Percentiles rank a stretch among this genome's conserved stretches.
phyloP scores from a whole-genome alignment of 2,113 vertebrate species.

The Odontophorus gujanensis region DNA sequence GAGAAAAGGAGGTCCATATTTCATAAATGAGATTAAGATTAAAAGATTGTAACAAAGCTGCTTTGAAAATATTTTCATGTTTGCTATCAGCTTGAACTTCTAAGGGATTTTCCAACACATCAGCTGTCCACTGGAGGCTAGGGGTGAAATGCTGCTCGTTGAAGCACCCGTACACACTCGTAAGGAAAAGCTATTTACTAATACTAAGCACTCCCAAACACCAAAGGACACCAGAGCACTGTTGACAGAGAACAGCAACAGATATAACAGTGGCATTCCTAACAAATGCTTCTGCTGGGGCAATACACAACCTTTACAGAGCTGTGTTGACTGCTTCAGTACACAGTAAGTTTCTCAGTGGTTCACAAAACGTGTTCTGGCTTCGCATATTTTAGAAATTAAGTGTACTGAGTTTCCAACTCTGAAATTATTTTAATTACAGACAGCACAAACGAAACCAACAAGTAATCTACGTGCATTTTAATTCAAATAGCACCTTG shows the following conservation, averaged over 20 bases:
- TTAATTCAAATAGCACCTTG: background rate
- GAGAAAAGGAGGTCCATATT: rapidly evolving
- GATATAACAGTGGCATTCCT: background rate
- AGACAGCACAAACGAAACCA: background rate
- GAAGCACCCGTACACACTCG: background rate
- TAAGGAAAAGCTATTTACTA: background rate
- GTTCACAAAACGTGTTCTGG: background rate
- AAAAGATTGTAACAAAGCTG: background rate
- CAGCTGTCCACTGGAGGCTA: background rate
- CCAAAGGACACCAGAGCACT: background rate
- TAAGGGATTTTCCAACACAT: background rate
- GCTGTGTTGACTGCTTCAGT: background rate
- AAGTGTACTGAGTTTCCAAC: background rate
- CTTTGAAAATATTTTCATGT: background rate
- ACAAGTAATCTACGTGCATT: background rate
- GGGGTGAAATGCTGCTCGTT: background rate
- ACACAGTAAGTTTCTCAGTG: background rate
- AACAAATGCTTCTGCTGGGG: background rate
- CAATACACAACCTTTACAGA: background rate
- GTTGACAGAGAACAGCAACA: no score
- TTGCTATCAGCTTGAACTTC: background rate
- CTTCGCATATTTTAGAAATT: background rate
- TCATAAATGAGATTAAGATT: background rate
- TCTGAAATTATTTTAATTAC: background rate
- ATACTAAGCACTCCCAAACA: background rate